Base-by-base conservation (phyloP, 1,140 invertebrate genomes). In the Cherax destructor region DNA sequence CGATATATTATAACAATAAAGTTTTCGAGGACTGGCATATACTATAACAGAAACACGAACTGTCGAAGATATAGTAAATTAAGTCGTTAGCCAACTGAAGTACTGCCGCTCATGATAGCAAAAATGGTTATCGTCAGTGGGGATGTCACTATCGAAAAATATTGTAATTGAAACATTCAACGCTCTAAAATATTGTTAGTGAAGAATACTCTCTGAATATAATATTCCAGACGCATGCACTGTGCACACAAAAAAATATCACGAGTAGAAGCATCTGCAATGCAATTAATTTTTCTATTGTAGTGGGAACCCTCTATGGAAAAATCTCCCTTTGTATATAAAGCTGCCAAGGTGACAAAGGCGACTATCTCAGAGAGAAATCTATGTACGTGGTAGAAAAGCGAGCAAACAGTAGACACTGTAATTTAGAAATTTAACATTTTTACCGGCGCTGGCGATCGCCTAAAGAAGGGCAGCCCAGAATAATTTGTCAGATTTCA, bases 141-240 rank as follows among this genome's bases (percentile, higher is more conserved):
- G 52, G 78, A 78, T 16, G 50, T 80, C 47, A 80, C 49, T 52
- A 80, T 56, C 21, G 50, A 41, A 52, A 56, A 80, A 80, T 80
- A 80, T 80, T 52, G 21, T 56, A 74, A 30, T 24, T 74, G 24
- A 74, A 30, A 74, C 69, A 74, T 74, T 74, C 69, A 30, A 30
- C 69, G 18, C n/a, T 74, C 5, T 74, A 30, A 74, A 7, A 74
- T 74, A 74, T 30, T 74, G 69, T 74, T 74, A 74, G 24, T 30
- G 69, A 24, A 74, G 69, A 65, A 65, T 65, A 16, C 18, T 65
- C 10, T 65, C 61, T 65, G 13, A 65, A 16, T 10, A 18, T 65
- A 65, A 65, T 65, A 21, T 65, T 16, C 13, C 61, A 16, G 10
- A 16, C 61, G 18, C 61, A 65, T 65, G 61, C 61, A 65, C 61